A percentile compares a stretch with the other conserved stretches of the same genome.
Evolutionary conservation across 2,113 vertebrate species (phyloP).

Genomic region (Calidris pugnax): DNA sequence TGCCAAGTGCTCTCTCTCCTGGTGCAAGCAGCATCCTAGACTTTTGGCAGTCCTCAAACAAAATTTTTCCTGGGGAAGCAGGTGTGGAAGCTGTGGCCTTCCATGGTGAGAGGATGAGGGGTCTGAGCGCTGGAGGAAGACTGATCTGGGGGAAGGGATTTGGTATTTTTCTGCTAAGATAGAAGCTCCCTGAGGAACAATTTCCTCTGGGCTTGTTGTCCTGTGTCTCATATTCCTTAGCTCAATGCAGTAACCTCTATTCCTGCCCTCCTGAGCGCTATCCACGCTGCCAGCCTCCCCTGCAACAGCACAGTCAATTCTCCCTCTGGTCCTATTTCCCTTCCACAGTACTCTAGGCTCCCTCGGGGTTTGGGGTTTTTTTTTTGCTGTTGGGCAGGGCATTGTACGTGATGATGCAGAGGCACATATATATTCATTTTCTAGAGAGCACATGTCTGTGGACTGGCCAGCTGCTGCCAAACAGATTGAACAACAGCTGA

Average conservation of each 20-base stretch:
- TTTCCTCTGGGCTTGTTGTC: not conserved
- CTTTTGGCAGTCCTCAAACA: constrained; percentile 40
- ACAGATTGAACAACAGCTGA: constrained; percentile 62
- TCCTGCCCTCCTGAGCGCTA: not conserved
- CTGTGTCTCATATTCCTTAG: not conserved
- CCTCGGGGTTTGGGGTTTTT: not conserved
- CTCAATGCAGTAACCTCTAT: not conserved
- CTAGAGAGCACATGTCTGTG: constrained; percentile 7
- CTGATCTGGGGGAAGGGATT: not conserved
- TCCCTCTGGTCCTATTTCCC: not conserved
- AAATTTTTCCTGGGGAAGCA: constrained; percentile 34
- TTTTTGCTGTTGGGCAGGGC: not conserved
- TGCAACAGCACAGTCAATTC: not conserved
- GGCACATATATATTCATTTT: not conserved
- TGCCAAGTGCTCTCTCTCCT: constrained; percentile 49
- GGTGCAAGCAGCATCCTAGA: constrained; percentile 29
- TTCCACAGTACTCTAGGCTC: not conserved
- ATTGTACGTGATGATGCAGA: not conserved
- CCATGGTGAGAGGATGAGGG: not conserved
- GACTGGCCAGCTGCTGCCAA: constrained; percentile 28
- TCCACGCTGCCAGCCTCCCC: not conserved
- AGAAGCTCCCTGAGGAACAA: not conserved
- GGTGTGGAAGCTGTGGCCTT: constrained; percentile 25
- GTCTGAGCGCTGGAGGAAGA: not conserved
- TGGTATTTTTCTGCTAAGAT: not conserved